phyloP scores from a whole-genome alignment of 2,888 invertebrate species.

The Acrobasis repandana region DNA sequence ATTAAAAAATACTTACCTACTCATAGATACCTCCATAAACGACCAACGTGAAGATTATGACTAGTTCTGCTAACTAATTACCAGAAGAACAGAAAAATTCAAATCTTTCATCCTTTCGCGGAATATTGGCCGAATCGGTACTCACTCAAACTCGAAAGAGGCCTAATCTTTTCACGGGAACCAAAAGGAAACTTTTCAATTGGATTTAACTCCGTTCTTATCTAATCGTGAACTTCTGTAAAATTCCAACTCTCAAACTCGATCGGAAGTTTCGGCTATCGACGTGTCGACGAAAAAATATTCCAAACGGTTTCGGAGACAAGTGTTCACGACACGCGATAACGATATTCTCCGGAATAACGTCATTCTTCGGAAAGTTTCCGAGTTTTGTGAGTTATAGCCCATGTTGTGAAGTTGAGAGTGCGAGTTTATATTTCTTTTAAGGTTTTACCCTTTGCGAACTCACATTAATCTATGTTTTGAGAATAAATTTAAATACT shows the following conservation, averaged over 20 bases:
- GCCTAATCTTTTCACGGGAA: constrained; percentile 61
- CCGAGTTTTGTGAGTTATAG: neutral
- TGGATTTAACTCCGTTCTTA: constrained; percentile 68
- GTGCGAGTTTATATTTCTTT: neutral
- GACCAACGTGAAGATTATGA: too few relatives aligned
- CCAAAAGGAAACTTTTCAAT: constrained; percentile 70
- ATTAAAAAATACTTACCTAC: too few relatives aligned
- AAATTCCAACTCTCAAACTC: constrained; percentile 60
- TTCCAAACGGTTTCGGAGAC: constrained; percentile 28
- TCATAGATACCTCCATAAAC: too few relatives aligned
- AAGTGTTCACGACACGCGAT: constrained; percentile 29
- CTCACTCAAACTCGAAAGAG: constrained; percentile 50
- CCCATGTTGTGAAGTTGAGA: neutral
- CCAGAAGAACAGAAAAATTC: too few relatives aligned
- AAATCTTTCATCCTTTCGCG: constrained; percentile 21
- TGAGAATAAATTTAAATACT: too few relatives aligned
- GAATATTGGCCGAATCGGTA: constrained; percentile 25
- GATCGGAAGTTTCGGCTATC: constrained; percentile 40
- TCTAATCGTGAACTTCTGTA: constrained; percentile 70
- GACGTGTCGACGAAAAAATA: constrained; percentile 38
- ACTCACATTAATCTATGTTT: neutral
- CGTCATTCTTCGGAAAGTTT: neutral
- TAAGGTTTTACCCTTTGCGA: neutral
- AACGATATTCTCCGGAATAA: constrained; percentile 30
- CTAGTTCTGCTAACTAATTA: too few relatives aligned